These are phyloP conservation scores for Archilochus colubris DNA, from an alignment of 2,113 vertebrate species.

Conservation along the genomic window DNA sequence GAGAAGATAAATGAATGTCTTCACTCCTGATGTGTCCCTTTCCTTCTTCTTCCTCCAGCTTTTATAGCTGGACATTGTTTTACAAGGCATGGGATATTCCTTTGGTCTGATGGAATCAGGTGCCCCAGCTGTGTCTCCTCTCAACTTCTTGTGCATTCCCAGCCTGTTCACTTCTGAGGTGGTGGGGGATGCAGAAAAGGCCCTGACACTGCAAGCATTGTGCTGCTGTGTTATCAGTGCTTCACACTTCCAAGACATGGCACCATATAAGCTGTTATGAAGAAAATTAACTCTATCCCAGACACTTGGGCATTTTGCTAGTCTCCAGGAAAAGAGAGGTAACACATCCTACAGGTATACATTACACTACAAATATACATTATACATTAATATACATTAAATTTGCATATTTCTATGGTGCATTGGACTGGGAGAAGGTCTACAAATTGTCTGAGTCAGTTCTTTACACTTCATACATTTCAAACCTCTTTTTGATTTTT, in stretches of 20 bases:
- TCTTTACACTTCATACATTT: neutral
- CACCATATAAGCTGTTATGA: accelerated
- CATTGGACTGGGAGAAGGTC: neutral
- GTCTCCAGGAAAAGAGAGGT: neutral
- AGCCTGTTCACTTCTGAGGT: accelerated
- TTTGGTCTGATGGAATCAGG: neutral
- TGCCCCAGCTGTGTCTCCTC: neutral
- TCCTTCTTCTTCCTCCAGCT: neutral
- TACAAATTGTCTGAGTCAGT: neutral
- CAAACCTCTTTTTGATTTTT: neutral
- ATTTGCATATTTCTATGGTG: neutral
- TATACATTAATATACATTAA: neutral
- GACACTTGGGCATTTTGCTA: neutral
- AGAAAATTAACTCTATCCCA: neutral
- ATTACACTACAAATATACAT: neutral
- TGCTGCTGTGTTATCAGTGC: neutral
- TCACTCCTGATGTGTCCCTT: accelerated
- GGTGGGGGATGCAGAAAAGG: neutral
- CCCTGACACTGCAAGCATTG: neutral
- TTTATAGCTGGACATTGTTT: neutral
- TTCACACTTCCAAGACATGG: neutral
- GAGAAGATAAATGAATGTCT: neutral
- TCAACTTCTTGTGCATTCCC: neutral
- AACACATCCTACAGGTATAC: neutral
- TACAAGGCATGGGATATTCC: too few relatives aligned